Conservation (phyloP, 2,888 invertebrate genomes). For the Carcina quercana region DNA sequence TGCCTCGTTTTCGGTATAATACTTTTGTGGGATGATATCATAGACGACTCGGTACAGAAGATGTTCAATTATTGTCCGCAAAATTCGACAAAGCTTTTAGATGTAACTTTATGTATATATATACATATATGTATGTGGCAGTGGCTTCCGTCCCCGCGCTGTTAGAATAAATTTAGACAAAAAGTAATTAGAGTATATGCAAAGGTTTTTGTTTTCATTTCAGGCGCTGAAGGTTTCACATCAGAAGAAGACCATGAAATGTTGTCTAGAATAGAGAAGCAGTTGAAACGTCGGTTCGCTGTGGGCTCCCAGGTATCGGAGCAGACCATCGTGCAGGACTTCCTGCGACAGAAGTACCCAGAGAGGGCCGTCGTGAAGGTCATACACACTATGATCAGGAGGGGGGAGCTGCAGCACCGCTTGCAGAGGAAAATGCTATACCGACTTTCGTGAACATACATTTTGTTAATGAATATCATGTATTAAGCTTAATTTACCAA, state of each 20-base stretch:
- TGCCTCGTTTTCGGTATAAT: too few species aligned
- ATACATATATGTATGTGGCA: too few species aligned
- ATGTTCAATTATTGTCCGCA: too few species aligned
- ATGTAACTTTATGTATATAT: too few species aligned
- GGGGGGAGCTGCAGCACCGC: constrained; percentile 96
- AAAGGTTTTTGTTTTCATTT: constrained; percentile 3
- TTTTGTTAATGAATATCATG: too few species aligned
- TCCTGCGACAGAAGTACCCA: constrained; percentile 87
- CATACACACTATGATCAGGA: constrained; percentile 93
- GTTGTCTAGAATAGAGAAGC: constrained; percentile 92
- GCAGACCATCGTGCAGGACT: constrained; percentile 93
- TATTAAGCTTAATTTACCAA: too few species aligned
- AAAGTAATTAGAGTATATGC: background rate
- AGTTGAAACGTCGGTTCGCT: constrained; percentile 93
- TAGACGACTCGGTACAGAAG: too few species aligned
- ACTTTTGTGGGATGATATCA: too few species aligned
- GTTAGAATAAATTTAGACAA: too few species aligned
- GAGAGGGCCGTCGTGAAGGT: constrained; percentile 93
- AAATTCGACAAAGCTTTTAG: too few species aligned
- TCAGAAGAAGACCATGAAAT: constrained; percentile 95
- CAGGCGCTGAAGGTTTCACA: constrained; percentile 98
- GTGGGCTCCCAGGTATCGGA: constrained; percentile 98
- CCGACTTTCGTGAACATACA: constrained; percentile 89
- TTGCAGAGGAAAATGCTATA: constrained; percentile 98
- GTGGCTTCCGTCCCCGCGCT: too few species aligned